These are phyloP conservation scores for Aix galericulata DNA, from an alignment of 2,113 vertebrate species.

Conservation along the genomic window DNA sequence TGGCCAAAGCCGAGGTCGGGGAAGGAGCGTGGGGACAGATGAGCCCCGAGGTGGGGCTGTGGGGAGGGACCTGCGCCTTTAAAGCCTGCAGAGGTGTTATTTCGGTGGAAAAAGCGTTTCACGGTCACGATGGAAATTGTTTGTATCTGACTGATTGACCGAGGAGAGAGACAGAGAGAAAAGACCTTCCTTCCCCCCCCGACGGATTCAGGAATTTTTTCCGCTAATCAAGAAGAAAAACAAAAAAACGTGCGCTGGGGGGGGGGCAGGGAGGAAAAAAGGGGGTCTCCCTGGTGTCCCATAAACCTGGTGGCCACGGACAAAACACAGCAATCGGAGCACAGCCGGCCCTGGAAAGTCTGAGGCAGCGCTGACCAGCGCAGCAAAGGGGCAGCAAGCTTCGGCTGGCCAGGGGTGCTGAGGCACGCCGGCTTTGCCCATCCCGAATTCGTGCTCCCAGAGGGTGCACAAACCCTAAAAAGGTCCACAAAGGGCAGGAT, in stretches of 20 bases:
- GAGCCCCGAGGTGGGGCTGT: not conserved
- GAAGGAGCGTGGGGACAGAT: not conserved
- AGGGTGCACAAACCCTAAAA: not conserved
- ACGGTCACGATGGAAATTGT: constrained; percentile 35
- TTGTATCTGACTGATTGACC: constrained; percentile 66
- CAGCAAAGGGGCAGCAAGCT: not conserved
- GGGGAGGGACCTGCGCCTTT: not conserved
- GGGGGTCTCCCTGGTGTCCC: constrained; percentile 63
- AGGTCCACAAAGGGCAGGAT: not conserved
- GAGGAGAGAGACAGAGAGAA: not conserved
- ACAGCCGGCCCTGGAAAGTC: constrained; percentile 64
- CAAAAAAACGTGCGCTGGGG: constrained; percentile 5
- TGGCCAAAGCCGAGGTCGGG: not conserved
- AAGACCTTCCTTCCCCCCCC: constrained; percentile 59
- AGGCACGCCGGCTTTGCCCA: not conserved
- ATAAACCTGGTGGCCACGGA: constrained; percentile 39
- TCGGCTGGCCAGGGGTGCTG: not conserved
- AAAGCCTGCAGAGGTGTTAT: not conserved
- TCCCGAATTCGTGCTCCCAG: not conserved
- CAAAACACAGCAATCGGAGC: constrained; percentile 24
- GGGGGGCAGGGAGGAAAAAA: constrained; percentile 29
- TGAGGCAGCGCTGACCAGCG: not conserved
- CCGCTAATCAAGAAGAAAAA: constrained; percentile 77
- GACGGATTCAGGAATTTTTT: constrained; percentile 73
- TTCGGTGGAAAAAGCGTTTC: constrained; percentile 65